These are phyloP conservation scores for Phyllotis vaccarum DNA, from an alignment of 2,797 vertebrate genomes.

Conservation along the genomic window DNA sequence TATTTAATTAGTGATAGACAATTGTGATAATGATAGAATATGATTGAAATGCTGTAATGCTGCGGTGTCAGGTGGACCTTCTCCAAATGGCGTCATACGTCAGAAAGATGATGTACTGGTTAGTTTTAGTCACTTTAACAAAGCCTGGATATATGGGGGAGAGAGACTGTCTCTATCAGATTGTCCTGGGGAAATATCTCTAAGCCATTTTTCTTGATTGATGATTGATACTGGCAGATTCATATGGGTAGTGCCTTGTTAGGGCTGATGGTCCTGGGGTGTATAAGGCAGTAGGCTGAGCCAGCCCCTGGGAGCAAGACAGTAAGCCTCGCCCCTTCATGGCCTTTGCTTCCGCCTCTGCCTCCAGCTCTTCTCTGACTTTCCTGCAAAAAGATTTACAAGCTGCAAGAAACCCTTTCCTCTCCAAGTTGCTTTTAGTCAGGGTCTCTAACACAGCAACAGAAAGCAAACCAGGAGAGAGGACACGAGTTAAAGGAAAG, in stretches of 20 bases:
- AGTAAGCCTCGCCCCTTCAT: no score
- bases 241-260: neutral
- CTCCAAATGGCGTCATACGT: neutral
- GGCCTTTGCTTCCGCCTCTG: neutral
- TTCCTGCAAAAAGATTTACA: neutral
- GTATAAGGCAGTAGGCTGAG: neutral
- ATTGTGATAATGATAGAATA: slow-evolving; percentile 1
- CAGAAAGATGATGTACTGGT: no score
- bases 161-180: neutral
- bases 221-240: neutral
- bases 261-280: neutral
- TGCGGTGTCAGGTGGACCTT: neutral
- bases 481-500: slow-evolving; percentile 7
- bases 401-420: neutral
- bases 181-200: neutral
- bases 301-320: no score
- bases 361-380: neutral
- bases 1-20: slow-evolving; percentile 33
- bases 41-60: neutral
- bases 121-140: neutral
- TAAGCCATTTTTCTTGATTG: neutral
- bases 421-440: neutral
- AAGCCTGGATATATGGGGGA: neutral
- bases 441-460: no score
- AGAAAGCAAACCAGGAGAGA: neutral